Percentiles rank a stretch among this genome's conserved stretches.
These are phyloP conservation scores for Fistularia tabacaria DNA, from an alignment of 2,797 vertebrate genomes.

Conservation along the genomic window DNA sequence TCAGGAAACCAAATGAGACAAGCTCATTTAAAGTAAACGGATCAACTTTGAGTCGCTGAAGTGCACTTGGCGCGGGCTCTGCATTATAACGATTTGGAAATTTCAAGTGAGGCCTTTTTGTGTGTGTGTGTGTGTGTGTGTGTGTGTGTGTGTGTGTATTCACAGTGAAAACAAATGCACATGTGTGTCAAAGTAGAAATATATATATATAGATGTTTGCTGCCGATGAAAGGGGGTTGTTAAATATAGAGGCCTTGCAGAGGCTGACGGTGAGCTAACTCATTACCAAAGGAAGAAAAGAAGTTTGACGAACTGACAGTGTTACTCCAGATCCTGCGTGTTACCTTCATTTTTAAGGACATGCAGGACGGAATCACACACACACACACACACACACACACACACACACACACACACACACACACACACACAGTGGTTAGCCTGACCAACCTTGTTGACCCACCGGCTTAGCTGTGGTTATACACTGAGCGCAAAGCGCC, in stretches of 20 bases:
- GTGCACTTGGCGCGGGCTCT: conserved; percentile 63
- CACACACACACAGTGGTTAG: conserved; percentile 58
- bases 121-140: not conserved
- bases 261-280: conserved; percentile 32
- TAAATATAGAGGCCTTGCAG: conserved; percentile 55
- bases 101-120: conserved; percentile 57
- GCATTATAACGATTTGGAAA: conserved; percentile 69
- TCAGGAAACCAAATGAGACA: conserved; percentile 76
- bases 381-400: conserved; percentile 26
- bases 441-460: conserved; percentile 72
- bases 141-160: conserved; percentile 27
- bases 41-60: conserved; percentile 71
- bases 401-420: conserved; percentile 37
- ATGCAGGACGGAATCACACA: conserved; percentile 9
- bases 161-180: conserved; percentile 42
- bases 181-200: conserved; percentile 30
- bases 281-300: conserved; percentile 24
- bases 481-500: conserved; percentile 73
- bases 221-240: conserved; percentile 10
- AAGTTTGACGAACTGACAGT: conserved; percentile 28
- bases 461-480: conserved; percentile 74
- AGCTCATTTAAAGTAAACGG: conserved; percentile 77
- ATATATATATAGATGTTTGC: not conserved
- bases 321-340: conserved; percentile 20
- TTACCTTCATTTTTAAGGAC: conserved; percentile 26